Evolutionary conservation across 2,888 invertebrate genomes (phyloP), one percentile per base, ranked within the genome.

Genomic region (Clanis bilineata): DNA sequence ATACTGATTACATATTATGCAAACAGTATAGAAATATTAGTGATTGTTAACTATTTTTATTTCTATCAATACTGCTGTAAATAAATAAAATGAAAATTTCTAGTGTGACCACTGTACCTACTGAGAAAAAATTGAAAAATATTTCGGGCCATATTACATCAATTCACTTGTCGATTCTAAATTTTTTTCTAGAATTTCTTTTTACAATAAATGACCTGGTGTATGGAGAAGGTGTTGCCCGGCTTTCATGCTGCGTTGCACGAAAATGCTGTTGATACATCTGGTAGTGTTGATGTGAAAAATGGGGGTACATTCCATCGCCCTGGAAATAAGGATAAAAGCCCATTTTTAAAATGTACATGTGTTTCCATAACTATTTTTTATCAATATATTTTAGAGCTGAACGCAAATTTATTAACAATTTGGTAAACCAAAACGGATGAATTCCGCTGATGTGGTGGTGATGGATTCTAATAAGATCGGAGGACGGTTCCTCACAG

Each of bases 361-460:
- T 10, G 5, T n/a, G 4, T 39, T 12, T n/a, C 10, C 60, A 44
- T 3, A 7, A 1, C 2, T 58, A 59, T 32, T 15, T 7, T 28
- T 47, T 4, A 3, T 28, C 47, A 6, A 51, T 28, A 22, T 7
- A 15, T n/a, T 15, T 56, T 44, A 44, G 56, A 58, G 43, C 63
- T 65, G 57, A 66, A 63, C 66, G 63, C 64, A 61, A 65, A 71
- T 65, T 63, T 73, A 70, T 81, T 85, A 82, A 83, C 76, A 79
- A 83, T 85, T 64, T 77, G 74, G 70, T 84, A 92, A 94, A 95
- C 95, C 95, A 95, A 93, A 82, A 95, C 93, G 73, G 95, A 95
- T 79, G 95, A 95, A 82, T 93, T 93, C 86, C 95, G 96, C 93
- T 96, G 96, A 88, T 96, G 96, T 73, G 97, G 96, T 81, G 96